phyloP scores from a whole-genome alignment of 2,888 invertebrate genomes.

The Cactoblastis cactorum region DNA sequence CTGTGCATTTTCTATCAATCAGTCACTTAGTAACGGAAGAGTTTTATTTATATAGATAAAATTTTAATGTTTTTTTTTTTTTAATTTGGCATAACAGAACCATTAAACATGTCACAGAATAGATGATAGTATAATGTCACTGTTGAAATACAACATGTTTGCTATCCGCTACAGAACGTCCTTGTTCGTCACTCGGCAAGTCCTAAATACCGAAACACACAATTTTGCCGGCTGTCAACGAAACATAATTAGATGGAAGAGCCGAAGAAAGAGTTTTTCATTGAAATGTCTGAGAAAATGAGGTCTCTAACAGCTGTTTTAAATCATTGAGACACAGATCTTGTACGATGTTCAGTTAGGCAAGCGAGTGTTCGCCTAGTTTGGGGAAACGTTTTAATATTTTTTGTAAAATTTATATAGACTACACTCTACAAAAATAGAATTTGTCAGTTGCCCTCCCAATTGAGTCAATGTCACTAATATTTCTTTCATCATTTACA shows the following conservation, averaged over 20 bases:
- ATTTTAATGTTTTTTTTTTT: no score
- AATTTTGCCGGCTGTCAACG: slow-evolving; percentile 8
- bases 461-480: no score
- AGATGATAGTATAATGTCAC: no score
- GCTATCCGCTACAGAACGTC: slow-evolving; percentile 9
- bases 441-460: no score
- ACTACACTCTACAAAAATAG: no score
- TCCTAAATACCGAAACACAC: slow-evolving; percentile 18
- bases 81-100: neutral
- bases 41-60: no score
- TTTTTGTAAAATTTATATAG: no score
- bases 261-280: neutral
- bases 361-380: no score
- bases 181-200: slow-evolving; percentile 18
- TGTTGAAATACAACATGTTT: neutral
- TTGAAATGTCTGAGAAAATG: neutral
- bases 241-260: slow-evolving; percentile 9
- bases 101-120: neutral
- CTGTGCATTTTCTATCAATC: no score
- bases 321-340: neutral
- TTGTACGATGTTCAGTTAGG: neutral
- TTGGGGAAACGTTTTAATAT: no score
- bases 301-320: neutral
- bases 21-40: no score
- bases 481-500: no score